Conservation (phyloP, 2,113 vertebrate genomes). For the Syngnathus typhle region DNA sequence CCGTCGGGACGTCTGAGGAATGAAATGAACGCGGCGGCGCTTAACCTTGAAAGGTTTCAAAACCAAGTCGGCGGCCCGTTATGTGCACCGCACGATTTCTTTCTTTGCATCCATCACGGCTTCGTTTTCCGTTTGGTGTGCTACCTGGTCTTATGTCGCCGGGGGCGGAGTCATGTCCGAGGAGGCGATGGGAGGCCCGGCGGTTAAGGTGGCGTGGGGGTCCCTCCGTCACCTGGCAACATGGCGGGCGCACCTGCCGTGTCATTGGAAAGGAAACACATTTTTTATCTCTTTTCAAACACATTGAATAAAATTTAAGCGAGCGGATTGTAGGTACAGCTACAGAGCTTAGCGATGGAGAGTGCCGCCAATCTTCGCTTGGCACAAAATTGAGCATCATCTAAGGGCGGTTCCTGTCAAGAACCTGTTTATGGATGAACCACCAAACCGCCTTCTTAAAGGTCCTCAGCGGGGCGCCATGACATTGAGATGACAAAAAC, state of each 20-base stretch:
- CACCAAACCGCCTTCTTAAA: no score
- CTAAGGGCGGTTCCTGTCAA: no score
- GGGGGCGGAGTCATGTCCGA: conserved; percentile 56
- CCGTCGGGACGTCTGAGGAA: conserved; percentile 15
- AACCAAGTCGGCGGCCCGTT: conserved; percentile 26
- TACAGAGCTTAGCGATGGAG: no score
- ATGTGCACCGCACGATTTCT: no score
- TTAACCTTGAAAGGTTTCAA: conserved; percentile 9
- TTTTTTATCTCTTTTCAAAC: no score
- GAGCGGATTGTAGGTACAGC: no score
- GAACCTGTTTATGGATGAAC: background rate
- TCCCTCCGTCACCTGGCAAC: conserved; percentile 63
- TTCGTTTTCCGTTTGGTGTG: no score
- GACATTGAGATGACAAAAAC: background rate
- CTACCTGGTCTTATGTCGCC: conserved; percentile 61
- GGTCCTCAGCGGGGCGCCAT: background rate
- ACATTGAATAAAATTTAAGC: no score
- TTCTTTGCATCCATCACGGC: no score
- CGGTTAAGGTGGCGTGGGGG: conserved; percentile 54
- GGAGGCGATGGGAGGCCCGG: conserved; percentile 15
- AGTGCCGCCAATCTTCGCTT: no score
- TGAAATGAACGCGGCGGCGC: background rate
- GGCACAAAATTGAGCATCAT: no score
- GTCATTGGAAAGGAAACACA: conserved; percentile 21
- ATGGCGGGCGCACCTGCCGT: conserved; percentile 50